Conservation (phyloP, 2,113 vertebrate genomes). For the Heterotilapia buettikoferi region DNA sequence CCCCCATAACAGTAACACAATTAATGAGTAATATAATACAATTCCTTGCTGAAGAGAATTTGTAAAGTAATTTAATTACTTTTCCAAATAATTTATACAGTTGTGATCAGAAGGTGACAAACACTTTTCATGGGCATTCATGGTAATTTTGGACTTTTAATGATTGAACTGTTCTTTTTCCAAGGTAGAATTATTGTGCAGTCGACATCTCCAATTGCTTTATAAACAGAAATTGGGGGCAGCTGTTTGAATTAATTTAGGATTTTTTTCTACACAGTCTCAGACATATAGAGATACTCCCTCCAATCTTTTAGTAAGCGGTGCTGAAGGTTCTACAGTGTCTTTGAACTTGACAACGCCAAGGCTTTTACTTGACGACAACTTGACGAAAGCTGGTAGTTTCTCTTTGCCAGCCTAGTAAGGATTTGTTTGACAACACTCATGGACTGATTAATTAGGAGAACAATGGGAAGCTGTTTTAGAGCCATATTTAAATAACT, state of each 20-base stretch:
- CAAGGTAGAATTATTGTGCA: background rate
- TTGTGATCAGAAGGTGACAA: background rate
- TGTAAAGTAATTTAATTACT: background rate
- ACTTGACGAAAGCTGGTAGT: background rate
- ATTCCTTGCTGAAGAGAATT: background rate
- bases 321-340: background rate
- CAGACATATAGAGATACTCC: background rate
- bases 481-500: too few species aligned
- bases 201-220: background rate
- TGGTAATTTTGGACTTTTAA: background rate
- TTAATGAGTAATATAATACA: background rate
- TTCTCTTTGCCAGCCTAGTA: background rate
- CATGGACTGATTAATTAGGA: too few species aligned
- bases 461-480: too few species aligned
- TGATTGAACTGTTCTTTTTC: background rate
- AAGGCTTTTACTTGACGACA: background rate
- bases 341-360: background rate
- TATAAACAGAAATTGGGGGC: background rate
- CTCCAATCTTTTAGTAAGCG: background rate
- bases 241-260: background rate
- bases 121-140: background rate
- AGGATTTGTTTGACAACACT: background rate
- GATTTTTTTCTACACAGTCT: background rate
- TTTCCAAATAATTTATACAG: background rate
- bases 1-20: background rate